Percentiles rank a stretch among this genome's conserved stretches.
These are phyloP conservation scores for Pollimyrus isidori DNA, from an alignment of 2,113 vertebrate species.

Conservation along the genomic window DNA sequence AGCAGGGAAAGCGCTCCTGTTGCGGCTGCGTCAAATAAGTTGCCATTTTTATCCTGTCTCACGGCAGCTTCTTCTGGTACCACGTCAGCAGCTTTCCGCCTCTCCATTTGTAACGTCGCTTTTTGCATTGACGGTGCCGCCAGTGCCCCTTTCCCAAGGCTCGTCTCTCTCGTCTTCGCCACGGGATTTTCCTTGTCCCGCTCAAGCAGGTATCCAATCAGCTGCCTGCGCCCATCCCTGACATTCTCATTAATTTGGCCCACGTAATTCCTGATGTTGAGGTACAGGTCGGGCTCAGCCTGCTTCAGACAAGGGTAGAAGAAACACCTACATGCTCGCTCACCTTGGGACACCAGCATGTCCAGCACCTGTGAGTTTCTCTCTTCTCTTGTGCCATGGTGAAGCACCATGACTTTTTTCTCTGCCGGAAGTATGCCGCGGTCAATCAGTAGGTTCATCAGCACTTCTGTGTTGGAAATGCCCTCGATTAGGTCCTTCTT, in stretches of 20 bases:
- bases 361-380: constrained; percentile 65
- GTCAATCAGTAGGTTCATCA: constrained; percentile 60
- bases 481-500: constrained; percentile 58
- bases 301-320: constrained; percentile 72
- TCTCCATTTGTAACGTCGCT: constrained; percentile 4
- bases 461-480: constrained; percentile 58
- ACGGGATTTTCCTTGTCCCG: constrained; percentile 50
- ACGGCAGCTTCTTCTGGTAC: constrained; percentile 25
- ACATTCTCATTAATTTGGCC: constrained; percentile 51
- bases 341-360: constrained; percentile 62
- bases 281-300: constrained; percentile 65
- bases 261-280: constrained; percentile 54
- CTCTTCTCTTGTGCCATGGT: constrained; percentile 53
- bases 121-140: constrained; percentile 20
- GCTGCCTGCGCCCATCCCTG: constrained; percentile 60
- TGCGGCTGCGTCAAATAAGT: constrained; percentile 39
- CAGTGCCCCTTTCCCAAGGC: neutral
- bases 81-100: constrained; percentile 13
- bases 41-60: constrained; percentile 13
- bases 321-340: constrained; percentile 67
- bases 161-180: constrained; percentile 12
- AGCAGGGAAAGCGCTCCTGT: constrained; percentile 44
- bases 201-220: constrained; percentile 68
- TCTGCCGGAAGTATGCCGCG: constrained; percentile 54
- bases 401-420: constrained; percentile 55